Percentiles rank a stretch among this genome's conserved stretches.
Conservation (phyloP, 2,888 invertebrate species). For the Trisateles emortualis region DNA sequence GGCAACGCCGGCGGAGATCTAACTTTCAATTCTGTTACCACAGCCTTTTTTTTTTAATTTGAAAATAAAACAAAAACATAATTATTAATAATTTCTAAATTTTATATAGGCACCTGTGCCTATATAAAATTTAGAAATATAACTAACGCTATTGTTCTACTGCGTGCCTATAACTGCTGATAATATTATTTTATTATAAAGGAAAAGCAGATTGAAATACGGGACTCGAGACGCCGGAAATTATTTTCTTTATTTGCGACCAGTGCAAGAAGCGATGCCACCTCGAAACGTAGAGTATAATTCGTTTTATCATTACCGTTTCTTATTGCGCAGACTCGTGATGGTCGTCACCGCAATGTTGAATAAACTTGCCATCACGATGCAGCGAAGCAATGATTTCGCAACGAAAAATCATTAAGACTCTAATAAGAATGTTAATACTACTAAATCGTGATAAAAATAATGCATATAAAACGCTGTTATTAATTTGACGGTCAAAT, state of each 20-base stretch:
- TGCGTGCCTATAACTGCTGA: not conserved
- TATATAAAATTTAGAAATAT: no score
- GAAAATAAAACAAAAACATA: no score
- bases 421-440: conserved; percentile 14
- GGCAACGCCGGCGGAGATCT: no score
- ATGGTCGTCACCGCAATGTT: conserved; percentile 62
- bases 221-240: conserved; percentile 27
- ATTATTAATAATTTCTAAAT: no score
- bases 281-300: conserved; percentile 46
- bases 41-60: no score
- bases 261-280: conserved; percentile 25
- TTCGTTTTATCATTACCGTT: conserved; percentile 60
- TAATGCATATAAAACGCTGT: conserved; percentile 8
- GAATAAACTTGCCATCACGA: conserved; percentile 55
- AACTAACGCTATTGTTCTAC: no score
- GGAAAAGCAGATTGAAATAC: conserved; percentile 9
- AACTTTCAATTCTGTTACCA: no score
- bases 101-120: no score
- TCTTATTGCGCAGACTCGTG: conserved; percentile 56
- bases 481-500: conserved; percentile 21
- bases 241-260: conserved; percentile 42
- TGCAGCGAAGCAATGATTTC: conserved; percentile 50
- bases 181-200: not conserved
- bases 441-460: conserved; percentile 13
- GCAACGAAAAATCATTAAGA: conserved; percentile 44